These are phyloP conservation scores for Omphaloscelis lunosa DNA, from an alignment of 2,888 invertebrate genomes.

Conservation along the genomic window DNA sequence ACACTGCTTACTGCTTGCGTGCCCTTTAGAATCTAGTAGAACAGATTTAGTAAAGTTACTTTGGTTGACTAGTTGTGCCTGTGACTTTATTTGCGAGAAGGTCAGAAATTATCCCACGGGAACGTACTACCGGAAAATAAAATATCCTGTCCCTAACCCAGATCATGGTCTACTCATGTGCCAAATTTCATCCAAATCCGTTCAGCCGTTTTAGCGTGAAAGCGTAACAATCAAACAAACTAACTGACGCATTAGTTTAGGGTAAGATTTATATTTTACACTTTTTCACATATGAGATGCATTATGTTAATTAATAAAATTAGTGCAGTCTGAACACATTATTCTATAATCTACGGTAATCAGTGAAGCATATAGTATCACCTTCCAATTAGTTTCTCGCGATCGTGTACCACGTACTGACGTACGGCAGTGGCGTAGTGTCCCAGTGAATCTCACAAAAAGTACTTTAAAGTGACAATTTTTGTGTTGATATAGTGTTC, in stretches of 20 bases:
- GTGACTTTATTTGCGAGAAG: too few relatives aligned
- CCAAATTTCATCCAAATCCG: too few relatives aligned
- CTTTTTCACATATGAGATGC: too few relatives aligned
- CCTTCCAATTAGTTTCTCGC: slow-evolving; percentile 44
- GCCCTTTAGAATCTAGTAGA: slow-evolving; percentile 53
- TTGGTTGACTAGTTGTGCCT: neutral
- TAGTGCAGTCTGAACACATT: neutral
- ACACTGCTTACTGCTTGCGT: slow-evolving; percentile 58
- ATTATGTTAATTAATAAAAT: neutral
- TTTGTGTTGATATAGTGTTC: neutral
- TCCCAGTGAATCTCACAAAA: neutral
- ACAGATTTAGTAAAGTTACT: neutral
- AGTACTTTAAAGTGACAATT: neutral
- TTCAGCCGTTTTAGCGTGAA: too few relatives aligned
- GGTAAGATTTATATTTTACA: too few relatives aligned
- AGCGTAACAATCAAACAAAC: too few relatives aligned
- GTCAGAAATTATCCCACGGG: too few relatives aligned
- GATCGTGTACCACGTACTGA: slow-evolving; percentile 4
- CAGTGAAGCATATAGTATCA: slow-evolving; percentile 60
- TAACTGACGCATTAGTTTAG: too few relatives aligned
- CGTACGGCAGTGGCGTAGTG: neutral
- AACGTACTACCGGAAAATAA: neutral
- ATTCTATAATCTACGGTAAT: slow-evolving; percentile 24
- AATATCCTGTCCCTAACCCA: too few relatives aligned
- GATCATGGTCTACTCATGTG: too few relatives aligned